Base-by-base conservation (phyloP, 2,113 vertebrate species). In the Corythoichthys haematopterus region DNA sequence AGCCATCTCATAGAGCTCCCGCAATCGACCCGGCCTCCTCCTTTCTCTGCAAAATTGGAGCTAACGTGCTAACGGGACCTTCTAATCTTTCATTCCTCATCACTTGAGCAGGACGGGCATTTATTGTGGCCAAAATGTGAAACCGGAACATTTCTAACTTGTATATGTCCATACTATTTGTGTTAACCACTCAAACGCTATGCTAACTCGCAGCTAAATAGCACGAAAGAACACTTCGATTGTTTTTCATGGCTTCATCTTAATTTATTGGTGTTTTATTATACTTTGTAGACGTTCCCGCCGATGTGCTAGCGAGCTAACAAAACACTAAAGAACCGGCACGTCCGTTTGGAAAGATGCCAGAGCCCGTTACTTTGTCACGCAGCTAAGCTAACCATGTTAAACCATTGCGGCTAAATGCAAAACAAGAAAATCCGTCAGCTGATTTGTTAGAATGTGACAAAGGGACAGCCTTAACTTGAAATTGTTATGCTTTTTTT, bases 1-100 rank as follows among this genome's bases (percentile, higher is more conserved):
- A 94, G 96, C 97, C 77, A 98, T 99, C 79, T 96, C 95, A 72
- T 99, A 91, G 91, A 86, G 80, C 56, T 76, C 85, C 87, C 85
- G 86, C 8, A 50, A 84, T 82, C 76, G 84, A 77, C 77, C 76
- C 74, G 72, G 64, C 48, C 64, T n/a, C 55, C 55, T 35, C 12
- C 3, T 35, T 56, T 47, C 63, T 12, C 2, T 28, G 3, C n/a
- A 4, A 63, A 63, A n/a, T n/a, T 8, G 58, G 15, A 36, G 57
- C 36, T 60, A 38, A 37, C 57, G 9, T 15, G 33, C 40, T 43
- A 16, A 12, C 5, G 16, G 40, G 6, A 33, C 10, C 6, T 20
- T 33, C 9, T 13, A 12, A 28, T 13, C 5, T 13, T 55, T 55
- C 35, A 56, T 36, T 35, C 4, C 4, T 33, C 20, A 28, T 28